Conservation (phyloP, 1,140 invertebrate genomes). For the Asbolus verrucosus region DNA sequence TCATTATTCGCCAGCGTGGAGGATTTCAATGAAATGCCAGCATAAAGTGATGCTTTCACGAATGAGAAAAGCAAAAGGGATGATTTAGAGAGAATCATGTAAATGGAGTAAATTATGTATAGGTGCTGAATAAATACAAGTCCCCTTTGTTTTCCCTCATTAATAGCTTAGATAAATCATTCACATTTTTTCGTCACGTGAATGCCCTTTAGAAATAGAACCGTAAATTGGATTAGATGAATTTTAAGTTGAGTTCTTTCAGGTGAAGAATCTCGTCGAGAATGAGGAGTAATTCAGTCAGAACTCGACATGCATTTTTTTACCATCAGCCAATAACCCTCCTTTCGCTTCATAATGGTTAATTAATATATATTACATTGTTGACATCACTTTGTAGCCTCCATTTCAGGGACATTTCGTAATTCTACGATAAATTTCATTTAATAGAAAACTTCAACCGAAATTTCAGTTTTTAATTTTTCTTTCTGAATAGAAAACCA, state of each 20-base stretch:
- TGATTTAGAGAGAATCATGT: constrained; percentile 18
- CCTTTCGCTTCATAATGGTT: too few relatives aligned
- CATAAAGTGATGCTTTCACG: constrained; percentile 1
- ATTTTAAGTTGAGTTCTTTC: constrained; percentile 3
- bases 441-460: too few relatives aligned
- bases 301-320: constrained; percentile 11
- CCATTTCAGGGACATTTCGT: too few relatives aligned
- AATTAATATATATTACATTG: too few relatives aligned
- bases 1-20: too few relatives aligned
- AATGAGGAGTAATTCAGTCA: constrained; percentile 7
- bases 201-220: too few relatives aligned
- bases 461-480: too few relatives aligned
- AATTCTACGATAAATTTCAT: too few relatives aligned
- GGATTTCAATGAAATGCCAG: background rate
- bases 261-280: background rate
- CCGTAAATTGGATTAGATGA: constrained; percentile 11
- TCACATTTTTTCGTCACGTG: background rate
- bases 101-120: constrained; percentile 23
- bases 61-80: constrained; percentile 7
- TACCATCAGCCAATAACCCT: constrained; percentile 2
- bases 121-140: constrained; percentile 20
- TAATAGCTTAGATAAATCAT: constrained; percentile 11
- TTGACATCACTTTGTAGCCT: too few relatives aligned
- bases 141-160: constrained; percentile 6
- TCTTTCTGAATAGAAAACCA: too few relatives aligned